Evolutionary conservation across 2,113 vertebrate species (phyloP), one percentile per base, ranked within the genome.

Genomic region (Plestiodon gilberti): DNA sequence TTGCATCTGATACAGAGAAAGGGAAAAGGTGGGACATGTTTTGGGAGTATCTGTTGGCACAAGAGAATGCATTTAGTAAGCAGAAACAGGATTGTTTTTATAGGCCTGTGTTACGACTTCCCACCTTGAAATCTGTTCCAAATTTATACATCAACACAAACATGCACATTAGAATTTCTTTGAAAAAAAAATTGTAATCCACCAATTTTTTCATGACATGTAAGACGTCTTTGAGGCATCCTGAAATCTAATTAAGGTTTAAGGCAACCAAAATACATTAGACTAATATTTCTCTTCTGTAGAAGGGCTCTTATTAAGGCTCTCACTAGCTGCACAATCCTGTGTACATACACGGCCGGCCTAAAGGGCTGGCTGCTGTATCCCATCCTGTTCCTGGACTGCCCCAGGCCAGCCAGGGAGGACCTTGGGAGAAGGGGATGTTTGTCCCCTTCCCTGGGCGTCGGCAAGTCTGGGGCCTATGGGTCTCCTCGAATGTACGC

Each of bases 21-120:
- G 80, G 79, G 90, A 85, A 86, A 61, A 40, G 83, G 83, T 83
- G 79, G 83, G 73, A 69, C 11, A 20, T 90, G 88, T 87, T 89
- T 87, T 9, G 80, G 92, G 89, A 93, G 91, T 75, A 88, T 87
- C 75, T 81, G 7, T 87, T 91, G 84, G 87, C 92, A 90, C 35
- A 22, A 75, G 77, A 76, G 35, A 33, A 74, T 88, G 86, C 65
- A 77, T 93, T 90, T 89, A 78, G 73, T 91, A 91, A 91, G 87
- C 82, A 75, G 73, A 74, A 88, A 23, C 38, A 86, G 0, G 3
- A 88, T 87, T 90, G 88, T 2, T 83, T 92, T 89, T 87, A 81
- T 85, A 91, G 87, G 82, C 67, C 90, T 90, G 52, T 62, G 87
- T 35, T 93, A 23, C 85, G 83, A 71, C 79, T 93, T 93, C n/a